Base-by-base conservation (phyloP, 2,113 vertebrate species). In the Pomatorhinus ruficollis region DNA sequence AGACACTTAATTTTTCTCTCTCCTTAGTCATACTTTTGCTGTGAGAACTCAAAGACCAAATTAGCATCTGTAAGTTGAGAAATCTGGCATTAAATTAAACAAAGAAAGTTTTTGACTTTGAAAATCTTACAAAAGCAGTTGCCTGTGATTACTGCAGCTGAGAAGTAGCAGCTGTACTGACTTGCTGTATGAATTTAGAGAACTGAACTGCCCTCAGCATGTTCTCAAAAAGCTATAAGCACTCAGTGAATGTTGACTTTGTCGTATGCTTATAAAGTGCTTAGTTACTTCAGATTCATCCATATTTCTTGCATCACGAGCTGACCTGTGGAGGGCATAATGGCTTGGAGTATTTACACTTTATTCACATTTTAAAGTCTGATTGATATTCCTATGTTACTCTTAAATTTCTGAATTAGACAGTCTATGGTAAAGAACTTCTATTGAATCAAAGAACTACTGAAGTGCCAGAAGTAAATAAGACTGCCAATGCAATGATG, bases 111-210 rank as follows among this genome's bases (percentile, higher is more conserved):
- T 90, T 63, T 65, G 21, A 18, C 6, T 83, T 84, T 56, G n/a
- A 87, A 93, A 87, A 52, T 27, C 42, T 60, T 71, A 60, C 12
- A 40, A 35, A 93, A 89, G 31, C 10, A 40, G 27, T 87, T 84
- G 63, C 39, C 31, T 66, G 3, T 92, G 81, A 93, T 87, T 69
- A 61, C 30, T 42, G 16, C 40, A 91, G 59, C 50, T 80, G 75
- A 91, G 57, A 85, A 87, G 45, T 21, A 89, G 53, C 65, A 96
- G 89, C 87, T 93, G 61, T 85, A 79, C 78, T 76, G 81, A 65
- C 27, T 70, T 83, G 37, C 17, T 81, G 24, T 45, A 33, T 37
- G 31, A 84, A 57, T 96, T 65, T 91, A 72, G 91, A 87, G 77
- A 84, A 44, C 40, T 77, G 28, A 70, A 90, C 35, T 75, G 22